Evolutionary conservation across 2,888 invertebrate genomes (phyloP), one percentile per base, ranked within the genome.

Genomic region (Idaea aversata): DNA sequence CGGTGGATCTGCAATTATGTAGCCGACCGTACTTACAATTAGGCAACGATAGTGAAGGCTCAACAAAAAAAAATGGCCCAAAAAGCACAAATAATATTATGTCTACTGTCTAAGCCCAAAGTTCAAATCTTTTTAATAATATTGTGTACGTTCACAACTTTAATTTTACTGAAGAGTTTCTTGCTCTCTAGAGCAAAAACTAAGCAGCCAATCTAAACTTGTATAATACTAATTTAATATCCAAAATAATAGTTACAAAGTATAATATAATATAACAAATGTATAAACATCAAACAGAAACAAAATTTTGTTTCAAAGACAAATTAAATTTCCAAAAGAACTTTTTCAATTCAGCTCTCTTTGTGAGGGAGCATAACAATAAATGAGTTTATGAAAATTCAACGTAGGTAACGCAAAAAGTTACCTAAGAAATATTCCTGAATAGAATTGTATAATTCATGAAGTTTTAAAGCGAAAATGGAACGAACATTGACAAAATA

Each of bases 271-370:
- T 58, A 63, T 65, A 67, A 61, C 67, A 66, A 70, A 70, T 61
- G 61, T 69, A 63, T 65, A 65, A 65, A 68, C 67, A 70, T 70
- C 70, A 71, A 75, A 73, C 71, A 74, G 75, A 76, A 75, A 71
- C 67, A 69, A 72, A 71, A 72, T 62, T 47, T 72, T 73, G 70
- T 74, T 75, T 67, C 68, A 70, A 77, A 78, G 72, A 75, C 74
- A 72, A 81, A 84, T 84, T 80, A 79, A 79, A 80, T 80, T 79
- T 76, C 70, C 68, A 70, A 65, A 76, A 67, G 77, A 87, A 87
- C 84, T 87, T 87, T 86, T 86, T 85, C 86, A 85, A 87, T 86
- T 86, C 81, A 60, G 70, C 73, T 75, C 75, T 75, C 79, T 79
- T 80, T 79, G 77, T 72, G 67, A 77, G 79, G 80, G 79, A 74